Conservation (phyloP, 2,113 vertebrate genomes). For the Garra rufa region DNA sequence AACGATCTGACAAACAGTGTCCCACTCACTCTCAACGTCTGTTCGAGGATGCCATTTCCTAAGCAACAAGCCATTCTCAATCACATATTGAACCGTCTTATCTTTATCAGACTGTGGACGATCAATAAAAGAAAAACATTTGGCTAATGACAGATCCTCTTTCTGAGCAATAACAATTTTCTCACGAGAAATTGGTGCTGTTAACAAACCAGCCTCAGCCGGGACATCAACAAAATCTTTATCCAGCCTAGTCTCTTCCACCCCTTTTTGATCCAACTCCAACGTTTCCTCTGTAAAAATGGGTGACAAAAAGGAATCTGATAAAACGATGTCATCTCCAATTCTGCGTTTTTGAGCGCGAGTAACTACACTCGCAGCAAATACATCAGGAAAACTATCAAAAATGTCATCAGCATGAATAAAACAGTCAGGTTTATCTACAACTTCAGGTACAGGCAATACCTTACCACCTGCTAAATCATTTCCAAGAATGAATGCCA, state of each 20-base stretch:
- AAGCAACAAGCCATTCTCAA: not conserved
- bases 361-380: not conserved
- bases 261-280: accelerated
- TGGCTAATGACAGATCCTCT: no score
- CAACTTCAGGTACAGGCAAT: not conserved
- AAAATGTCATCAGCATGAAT: not conserved
- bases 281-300: not conserved
- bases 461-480: not conserved
- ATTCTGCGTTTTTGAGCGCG: not conserved
- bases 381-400: not conserved
- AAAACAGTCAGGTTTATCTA: not conserved
- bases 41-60: not conserved
- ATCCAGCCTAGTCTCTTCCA: no score
- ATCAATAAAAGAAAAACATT: no score
- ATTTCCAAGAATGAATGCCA: not conserved
- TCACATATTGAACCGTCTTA: no score
- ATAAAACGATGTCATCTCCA: not conserved
- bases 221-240: no score
- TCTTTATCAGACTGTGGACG: no score
- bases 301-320: not conserved
- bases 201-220: no score
- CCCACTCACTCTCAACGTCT: not conserved
- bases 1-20: not conserved
- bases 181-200: no score
- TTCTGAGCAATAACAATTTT: no score